Conservation (phyloP, 2,797 vertebrate genomes). For the Cetoscarus ocellatus region DNA sequence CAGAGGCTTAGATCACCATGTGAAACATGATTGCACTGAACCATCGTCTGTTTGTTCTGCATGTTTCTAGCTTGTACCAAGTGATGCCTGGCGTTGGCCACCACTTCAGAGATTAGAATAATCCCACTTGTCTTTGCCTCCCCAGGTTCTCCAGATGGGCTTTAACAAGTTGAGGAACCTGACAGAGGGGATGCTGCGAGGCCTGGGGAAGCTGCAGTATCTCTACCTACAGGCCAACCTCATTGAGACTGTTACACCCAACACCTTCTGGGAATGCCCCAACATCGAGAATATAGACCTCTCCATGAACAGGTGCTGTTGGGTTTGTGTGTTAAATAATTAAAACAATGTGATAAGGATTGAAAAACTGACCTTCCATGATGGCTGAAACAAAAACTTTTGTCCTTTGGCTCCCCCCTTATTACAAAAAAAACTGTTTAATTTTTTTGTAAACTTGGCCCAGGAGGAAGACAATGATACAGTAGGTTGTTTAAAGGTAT, state of each 20-base stretch:
- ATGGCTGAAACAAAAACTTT: background rate
- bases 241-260: slow-evolving; percentile 94
- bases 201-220: slow-evolving; percentile 96
- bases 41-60: slow-evolving; percentile 62
- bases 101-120: slow-evolving; percentile 73
- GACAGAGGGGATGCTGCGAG: slow-evolving; percentile 95
- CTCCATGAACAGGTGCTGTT: slow-evolving; percentile 93
- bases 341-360: background rate
- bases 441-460: too few species aligned
- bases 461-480: too few species aligned
- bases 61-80: slow-evolving; percentile 57
- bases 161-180: slow-evolving; percentile 98
- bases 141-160: slow-evolving; percentile 96
- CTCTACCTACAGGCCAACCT: slow-evolving; percentile 99
- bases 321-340: background rate
- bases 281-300: slow-evolving; percentile 98
- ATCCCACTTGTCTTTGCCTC: slow-evolving; percentile 79
- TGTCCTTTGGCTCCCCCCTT: too few species aligned
- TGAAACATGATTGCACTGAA: slow-evolving; percentile 64
- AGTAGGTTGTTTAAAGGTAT: too few species aligned
- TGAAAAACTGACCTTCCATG: too few species aligned
- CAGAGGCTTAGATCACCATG: slow-evolving; percentile 66
- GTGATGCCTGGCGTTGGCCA: slow-evolving; percentile 50
- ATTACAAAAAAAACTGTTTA: too few species aligned
- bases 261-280: slow-evolving; percentile 98